These are phyloP conservation scores for Saccostrea cuccullata DNA, from an alignment of 1,140 invertebrate genomes.

Conservation along the genomic window DNA sequence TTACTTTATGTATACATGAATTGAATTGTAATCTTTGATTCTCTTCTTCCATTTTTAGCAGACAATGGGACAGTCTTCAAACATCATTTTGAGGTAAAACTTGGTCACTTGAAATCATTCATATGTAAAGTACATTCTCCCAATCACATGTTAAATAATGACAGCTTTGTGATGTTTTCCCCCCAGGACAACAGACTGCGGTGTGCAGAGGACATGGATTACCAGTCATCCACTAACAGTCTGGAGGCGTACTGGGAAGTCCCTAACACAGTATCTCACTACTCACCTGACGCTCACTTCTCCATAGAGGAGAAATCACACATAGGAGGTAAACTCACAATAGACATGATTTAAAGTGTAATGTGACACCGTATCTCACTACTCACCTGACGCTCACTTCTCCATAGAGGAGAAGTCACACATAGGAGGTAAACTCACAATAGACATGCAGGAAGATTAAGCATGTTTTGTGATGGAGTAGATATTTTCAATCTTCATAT, in stretches of 20 bases:
- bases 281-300: slow-evolving; percentile 49
- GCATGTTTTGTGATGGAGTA: no score
- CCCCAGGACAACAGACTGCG: slow-evolving; percentile 46
- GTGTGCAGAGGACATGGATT: slow-evolving; percentile 47
- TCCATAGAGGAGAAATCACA: slow-evolving; percentile 44
- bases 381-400: slow-evolving; percentile 49
- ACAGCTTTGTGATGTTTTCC: neutral
- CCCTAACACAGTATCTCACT: slow-evolving; percentile 15
- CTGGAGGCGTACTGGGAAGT: slow-evolving; percentile 49
- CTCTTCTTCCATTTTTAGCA: slow-evolving; percentile 16
- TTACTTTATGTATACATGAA: no score
- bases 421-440: neutral
- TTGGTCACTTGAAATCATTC: neutral
- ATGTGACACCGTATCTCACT: neutral
- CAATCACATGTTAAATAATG: neutral
- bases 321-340: neutral
- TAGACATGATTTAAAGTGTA: no score
- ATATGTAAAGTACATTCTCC: neutral
- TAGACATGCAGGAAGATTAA: no score
- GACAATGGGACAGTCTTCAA: slow-evolving; percentile 26
- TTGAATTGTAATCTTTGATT: neutral
- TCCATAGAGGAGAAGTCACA: slow-evolving; percentile 44
- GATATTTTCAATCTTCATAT: no score
- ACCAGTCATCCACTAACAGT: slow-evolving; percentile 39
- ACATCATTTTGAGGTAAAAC: slow-evolving; percentile 36